Evolutionary conservation across 2,797 vertebrate genomes (phyloP).

Genomic region (Sebastes goodei): DNA sequence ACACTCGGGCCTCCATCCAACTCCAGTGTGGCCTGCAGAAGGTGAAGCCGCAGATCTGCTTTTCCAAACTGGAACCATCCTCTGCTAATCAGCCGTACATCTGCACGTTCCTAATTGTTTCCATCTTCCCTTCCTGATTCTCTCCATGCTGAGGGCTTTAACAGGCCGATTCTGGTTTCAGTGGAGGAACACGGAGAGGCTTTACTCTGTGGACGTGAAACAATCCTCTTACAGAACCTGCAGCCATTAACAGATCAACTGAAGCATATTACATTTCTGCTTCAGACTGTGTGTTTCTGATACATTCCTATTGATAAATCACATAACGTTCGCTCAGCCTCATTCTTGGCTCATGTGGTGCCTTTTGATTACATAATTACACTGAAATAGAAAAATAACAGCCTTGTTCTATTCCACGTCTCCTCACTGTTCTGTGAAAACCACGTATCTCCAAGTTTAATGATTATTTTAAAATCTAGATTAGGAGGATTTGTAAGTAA

Average conservation of each 20-base stretch:
- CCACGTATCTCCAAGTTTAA: not conserved
- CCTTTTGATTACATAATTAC: not conserved
- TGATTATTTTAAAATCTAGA: not conserved
- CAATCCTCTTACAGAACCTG: constrained; percentile 8
- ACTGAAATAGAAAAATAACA: not conserved
- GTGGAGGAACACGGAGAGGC: not conserved
- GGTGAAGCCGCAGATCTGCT: constrained; percentile 79
- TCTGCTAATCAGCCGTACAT: constrained; percentile 89
- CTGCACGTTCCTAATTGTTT: constrained; percentile 88
- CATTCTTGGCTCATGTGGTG: not conserved
- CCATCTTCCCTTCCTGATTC: constrained; percentile 76
- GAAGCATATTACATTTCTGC: constrained; percentile 30
- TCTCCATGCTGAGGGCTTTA: constrained; percentile 8
- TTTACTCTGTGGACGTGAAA: constrained; percentile 21
- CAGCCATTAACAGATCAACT: constrained; percentile 50
- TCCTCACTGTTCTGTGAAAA: not conserved
- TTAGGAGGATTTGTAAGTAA: not conserved
- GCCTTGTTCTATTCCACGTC: not conserved
- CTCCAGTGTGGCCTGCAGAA: constrained; percentile 80
- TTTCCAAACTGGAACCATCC: constrained; percentile 89
- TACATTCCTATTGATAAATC: not conserved
- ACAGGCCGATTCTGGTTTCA: constrained; percentile 23
- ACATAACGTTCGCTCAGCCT: not conserved
- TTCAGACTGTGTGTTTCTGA: not conserved
- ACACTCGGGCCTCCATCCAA: not conserved